Evolutionary conservation across 1,140 invertebrate species (phyloP).

Genomic region (Mycetomoellerius zeteki): DNA sequence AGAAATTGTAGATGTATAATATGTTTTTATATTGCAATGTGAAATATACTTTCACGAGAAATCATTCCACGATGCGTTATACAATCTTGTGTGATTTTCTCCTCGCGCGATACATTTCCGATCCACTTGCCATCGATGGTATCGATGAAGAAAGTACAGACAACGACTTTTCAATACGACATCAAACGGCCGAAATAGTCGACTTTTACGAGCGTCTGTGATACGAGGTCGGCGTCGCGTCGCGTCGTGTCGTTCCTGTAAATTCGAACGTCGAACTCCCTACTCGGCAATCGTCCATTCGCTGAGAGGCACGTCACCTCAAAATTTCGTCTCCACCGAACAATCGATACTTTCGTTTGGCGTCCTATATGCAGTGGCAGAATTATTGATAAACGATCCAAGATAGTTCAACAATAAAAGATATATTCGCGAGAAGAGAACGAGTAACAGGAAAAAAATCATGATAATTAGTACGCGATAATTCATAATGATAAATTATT

Average conservation of each 20-base stretch:
- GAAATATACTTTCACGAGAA: conserved; percentile 25
- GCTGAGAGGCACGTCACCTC: conserved; percentile 11
- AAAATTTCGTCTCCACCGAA: conserved; percentile 19
- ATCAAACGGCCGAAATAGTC: conserved; percentile 54
- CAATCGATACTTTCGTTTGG: background rate
- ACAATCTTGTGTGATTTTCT: conserved; percentile 40
- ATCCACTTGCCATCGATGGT: conserved; percentile 44
- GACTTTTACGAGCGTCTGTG: conserved; percentile 58
- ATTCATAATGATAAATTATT: too few species aligned
- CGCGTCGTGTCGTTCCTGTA: background rate
- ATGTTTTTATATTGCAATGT: background rate
- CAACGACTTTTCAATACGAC: conserved; percentile 54
- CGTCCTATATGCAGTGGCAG: background rate
- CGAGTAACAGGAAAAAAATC: too few species aligned
- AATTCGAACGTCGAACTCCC: conserved; percentile 46
- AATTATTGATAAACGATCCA: background rate
- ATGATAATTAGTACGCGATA: too few species aligned
- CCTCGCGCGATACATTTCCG: conserved; percentile 25
- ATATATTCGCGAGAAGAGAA: too few species aligned
- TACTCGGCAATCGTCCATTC: conserved; percentile 40
- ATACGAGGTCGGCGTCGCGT: conserved; percentile 17
- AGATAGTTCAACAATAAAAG: too few species aligned
- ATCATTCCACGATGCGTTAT: conserved; percentile 30
- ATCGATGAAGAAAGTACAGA: conserved; percentile 52
- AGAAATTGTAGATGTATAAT: background rate